Conservation (phyloP, 2,888 invertebrate genomes). For the Oasisia sp. region DNA sequence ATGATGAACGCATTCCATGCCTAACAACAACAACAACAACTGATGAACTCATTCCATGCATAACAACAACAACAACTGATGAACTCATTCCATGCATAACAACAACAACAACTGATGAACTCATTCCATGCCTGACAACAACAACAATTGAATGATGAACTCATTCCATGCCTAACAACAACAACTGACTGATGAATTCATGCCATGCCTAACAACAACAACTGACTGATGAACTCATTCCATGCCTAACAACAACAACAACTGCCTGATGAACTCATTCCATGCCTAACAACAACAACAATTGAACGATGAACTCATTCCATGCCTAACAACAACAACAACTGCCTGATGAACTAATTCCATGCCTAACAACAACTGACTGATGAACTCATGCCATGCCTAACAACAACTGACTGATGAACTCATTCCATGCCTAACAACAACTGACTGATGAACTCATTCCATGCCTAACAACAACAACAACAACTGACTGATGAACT, state of each 20-base stretch:
- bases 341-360: too few relatives aligned
- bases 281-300: constrained; percentile 50
- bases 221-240: constrained; percentile 23
- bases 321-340: too few relatives aligned
- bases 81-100: constrained; percentile 65
- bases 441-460: background rate
- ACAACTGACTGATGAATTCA: constrained; percentile 42
- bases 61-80: too few relatives aligned
- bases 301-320: too few relatives aligned
- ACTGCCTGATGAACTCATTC: constrained; percentile 65
- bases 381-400: too few relatives aligned
- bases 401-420: constrained; percentile 49
- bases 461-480: too few relatives aligned
- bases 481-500: constrained; percentile 56
- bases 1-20: too few relatives aligned
- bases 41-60: too few relatives aligned
- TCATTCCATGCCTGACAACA: too few relatives aligned
- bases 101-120: constrained; percentile 55
- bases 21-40: too few relatives aligned
- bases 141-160: background rate
- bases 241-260: constrained; percentile 43
- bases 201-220: constrained; percentile 47
- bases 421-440: constrained; percentile 64
- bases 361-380: too few relatives aligned
- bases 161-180: constrained; percentile 47